Evolutionary conservation across 2,888 invertebrate species (phyloP), one percentile per base, ranked within the genome.

Genomic region (Limnephilus auricula): DNA sequence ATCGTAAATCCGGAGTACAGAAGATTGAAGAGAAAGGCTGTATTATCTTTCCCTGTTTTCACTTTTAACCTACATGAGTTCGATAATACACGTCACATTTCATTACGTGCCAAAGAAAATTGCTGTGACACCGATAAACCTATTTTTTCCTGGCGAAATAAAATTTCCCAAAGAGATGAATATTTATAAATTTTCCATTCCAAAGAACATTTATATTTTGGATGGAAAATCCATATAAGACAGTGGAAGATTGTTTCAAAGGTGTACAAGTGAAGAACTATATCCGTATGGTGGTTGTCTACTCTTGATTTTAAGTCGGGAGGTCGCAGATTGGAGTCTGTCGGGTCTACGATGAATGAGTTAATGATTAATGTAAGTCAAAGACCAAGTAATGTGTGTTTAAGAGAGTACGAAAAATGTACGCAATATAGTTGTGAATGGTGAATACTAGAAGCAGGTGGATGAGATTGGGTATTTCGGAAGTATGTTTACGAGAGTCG

Each of bases 1-100:
- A 65, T 65, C 65, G 65, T 65, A n/a, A 65, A 65, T 65, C 65
- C 65, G 65, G 65, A 65, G 65, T 65, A 65, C 65, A 65, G 65
- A 25, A 65, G 65, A 25, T 25, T 9, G 65, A 65, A 65, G 50
- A 50, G 50, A 50, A 50, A 50, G 18, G 50, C 15, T 18, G 50
- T 50, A 18, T 65, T 65, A 65, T 65, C 65, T 25, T 65, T 65
- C n/a, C 65, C 65, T 65, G 9, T 65, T 65, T 65, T 25, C 65
- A n/a, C 25, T 65, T n/a, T 65, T 25, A 25, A n/a, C n/a, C 65
- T 65, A 65, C 65, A n/a, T 65, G 65, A 65, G 9, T 65, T 65
- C 65, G 65, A 65, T 65, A 65, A 65, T 65, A 25, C 65, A 65
- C 65, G 65, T 65, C 65, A n/a, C 25, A 65, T 65, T 65, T 65